Base-by-base conservation (phyloP, 2,797 vertebrate genomes). In the Melanotaenia pygmaea region DNA sequence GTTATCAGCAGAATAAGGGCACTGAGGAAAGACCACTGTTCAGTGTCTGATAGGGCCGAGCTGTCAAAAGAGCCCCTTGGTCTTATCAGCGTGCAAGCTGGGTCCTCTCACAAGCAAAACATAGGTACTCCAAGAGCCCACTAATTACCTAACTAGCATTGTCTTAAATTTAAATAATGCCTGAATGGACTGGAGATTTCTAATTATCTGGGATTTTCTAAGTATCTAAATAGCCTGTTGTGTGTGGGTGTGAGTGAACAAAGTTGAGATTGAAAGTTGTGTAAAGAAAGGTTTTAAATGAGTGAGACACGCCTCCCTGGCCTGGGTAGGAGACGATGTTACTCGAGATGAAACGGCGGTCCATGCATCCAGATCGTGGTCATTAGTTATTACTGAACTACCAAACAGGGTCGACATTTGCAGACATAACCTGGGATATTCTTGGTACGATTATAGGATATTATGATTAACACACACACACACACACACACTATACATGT, bases 21-120 rank as follows among this genome's bases (percentile, higher is more conserved):
- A 82, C 71, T 70, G 86, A 83, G 91, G 90, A 91, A 90, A 88
- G 85, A 85, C 86, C 80, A 87, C 91, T 90, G 91, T 84, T 89
- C 67, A 50, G 57, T 72, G 79, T 75, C 86, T 86, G 92, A 94
- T 94, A 94, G 86, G 74, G 68, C 69, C 40, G 0, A 22, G 65
- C 87, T 90, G 83, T 90, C 87, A 75, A 67, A 88, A 88, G 80
- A 86, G 80, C 83, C 76, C 81, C 73, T 74, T 10, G 60, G 73
- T 70, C 86, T 84, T 91, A 93, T 94, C 92, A 90, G 85, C 70
- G 67, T 32, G 64, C 43, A 74, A 88, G 89, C 72, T 76, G 63
- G 35, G 61, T 79, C 65, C 76, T 79, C 63, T 77, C 74, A 76
- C 62, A 63, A 69, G 69, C 73, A 73, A 65, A 51, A 70, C 76